Base-by-base conservation (phyloP, 2,888 invertebrate genomes). In the Teinopalpus imperialis region DNA sequence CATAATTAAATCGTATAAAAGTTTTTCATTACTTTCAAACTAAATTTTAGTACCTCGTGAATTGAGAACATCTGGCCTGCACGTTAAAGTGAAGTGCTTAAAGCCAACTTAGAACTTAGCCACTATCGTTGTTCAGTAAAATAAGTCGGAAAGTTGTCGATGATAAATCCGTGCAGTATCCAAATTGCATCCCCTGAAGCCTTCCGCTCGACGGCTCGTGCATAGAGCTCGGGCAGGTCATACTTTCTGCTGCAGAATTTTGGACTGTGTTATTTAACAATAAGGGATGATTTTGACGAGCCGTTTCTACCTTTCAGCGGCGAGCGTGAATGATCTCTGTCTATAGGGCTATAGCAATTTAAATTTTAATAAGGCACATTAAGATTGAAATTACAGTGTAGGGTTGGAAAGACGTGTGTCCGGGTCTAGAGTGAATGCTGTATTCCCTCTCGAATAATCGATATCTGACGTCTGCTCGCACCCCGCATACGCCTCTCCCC, bases 361-460 rank as follows among this genome's bases (percentile, higher is more conserved):
- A 52, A 61, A 61, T 67, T 61, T 57, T 80, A 65, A 60, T 27
- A 7, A 7, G 9, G 21, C 12, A 24, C 16, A 24, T 49, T 74
- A 79, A 63, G 74, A 71, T 74, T 52, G 55, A 66, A 63, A 67
- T 61, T 68, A 53, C 53, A 55, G 53, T 23, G 18, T 23, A 43
- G 52, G 54, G 63, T 69, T 72, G 74, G 74, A 76, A 80, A 69
- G 64, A 67, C 74, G 69, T 64, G 58, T 73, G 73, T 74, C 70
- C 65, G 66, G 66, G 66, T 61, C 74, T 69, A 72, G 69, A 66
- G 67, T 66, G 72, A 73, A 72, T 74, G 59, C 61, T 64, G 74
- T 77, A 76, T 80, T 82, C 83, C 76, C 79, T 81, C 83, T 82
- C 82, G 75, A 86, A 87, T 86, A 87, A 87, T 87, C 87, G 86